Base-by-base conservation (phyloP, 2,888 invertebrate genomes). In the Brachynemurus nebulosus region DNA sequence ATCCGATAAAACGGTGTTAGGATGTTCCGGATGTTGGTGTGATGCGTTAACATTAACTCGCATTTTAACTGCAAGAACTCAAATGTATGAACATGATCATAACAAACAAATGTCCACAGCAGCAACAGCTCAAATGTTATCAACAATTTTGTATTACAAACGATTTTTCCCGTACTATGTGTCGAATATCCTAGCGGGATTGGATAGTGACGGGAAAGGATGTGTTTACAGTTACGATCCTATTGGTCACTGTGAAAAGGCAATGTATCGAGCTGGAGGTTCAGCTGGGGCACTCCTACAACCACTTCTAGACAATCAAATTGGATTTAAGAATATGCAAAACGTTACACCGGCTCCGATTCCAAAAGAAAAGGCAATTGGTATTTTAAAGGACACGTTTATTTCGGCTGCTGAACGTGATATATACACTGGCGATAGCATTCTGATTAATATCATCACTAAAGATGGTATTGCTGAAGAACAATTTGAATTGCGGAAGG, bases 111-210 rank as follows among this genome's bases (percentile, higher is more conserved):
- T 96, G 89, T 74, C 85, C 1, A 90, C 96, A 0, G 80, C 85
- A 42, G 95, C 96, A 2, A 77, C 89, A 4, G 92, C 97, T 3
- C 95, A 97, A 65, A 86, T 98, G 86, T 67, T 98, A 12, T 89
- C 96, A 1, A 93, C 91, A 4, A 83, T 93, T 71, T 71, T 99
- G 54, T 98, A 98, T 62, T 86, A 92, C 63, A 88, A 91, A 56
- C 77, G 98, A 45, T 98, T 99, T 67, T 99, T 99, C 66, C 98
- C 98, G 0, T 97, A 96, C 64, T 98, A 96, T 60, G 85, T 96
- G 17, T 88, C 90, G 20, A 96, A 95, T 60, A 78, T 97, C 38
- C 67, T 99, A 44, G 97, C 89, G 41, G 98, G 98, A 0, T 62
- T 98, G 43, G 95, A 97, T 66, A 77, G 77, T 21, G 81, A 95